phyloP scores from a whole-genome alignment of 2,797 vertebrate species.

The Hoplostethus atlanticus region DNA sequence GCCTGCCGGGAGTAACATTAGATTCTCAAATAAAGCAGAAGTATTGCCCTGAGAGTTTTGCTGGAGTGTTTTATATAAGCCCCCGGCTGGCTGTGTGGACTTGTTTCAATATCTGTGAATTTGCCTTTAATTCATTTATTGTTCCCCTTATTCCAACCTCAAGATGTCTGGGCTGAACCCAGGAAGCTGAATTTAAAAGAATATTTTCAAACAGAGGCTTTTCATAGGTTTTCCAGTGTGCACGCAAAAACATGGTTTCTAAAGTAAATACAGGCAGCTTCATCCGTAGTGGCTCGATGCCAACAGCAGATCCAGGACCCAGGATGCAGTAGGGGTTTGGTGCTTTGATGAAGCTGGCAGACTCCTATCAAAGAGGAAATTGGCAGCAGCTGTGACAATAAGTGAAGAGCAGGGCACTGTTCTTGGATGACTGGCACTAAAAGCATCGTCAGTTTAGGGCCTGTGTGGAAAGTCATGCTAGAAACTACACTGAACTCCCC shows the following conservation, averaged over 20 bases:
- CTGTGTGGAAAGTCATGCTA: conserved; percentile 25
- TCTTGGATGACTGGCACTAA: conserved; percentile 64
- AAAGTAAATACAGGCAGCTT: conserved; percentile 26
- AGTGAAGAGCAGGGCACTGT: conserved; percentile 29
- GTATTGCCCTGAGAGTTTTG: conserved; percentile 32
- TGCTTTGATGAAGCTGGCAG: conserved; percentile 53
- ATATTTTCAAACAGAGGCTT: conserved; percentile 30
- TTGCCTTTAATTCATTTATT: conserved; percentile 75
- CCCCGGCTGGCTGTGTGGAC: conserved; percentile 57
- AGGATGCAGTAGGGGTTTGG: conserved; percentile 38
- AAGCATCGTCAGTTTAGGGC: conserved; percentile 13
- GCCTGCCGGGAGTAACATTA: conserved; percentile 49
- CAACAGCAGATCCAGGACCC: conserved; percentile 33
- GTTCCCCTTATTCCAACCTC: conserved; percentile 54
- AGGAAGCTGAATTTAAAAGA: conserved; percentile 35
- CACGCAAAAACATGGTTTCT: conserved; percentile 27
- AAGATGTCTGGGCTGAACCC: conserved; percentile 46
- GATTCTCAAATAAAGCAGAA: conserved; percentile 64
- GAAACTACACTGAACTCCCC: not conserved
- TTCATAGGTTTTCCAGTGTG: conserved; percentile 25
- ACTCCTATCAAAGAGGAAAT: conserved; percentile 60
- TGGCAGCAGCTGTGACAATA: conserved; percentile 71
- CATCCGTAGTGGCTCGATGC: conserved; percentile 25
- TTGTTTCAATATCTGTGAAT: conserved; percentile 73
- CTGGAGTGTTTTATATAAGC: conserved; percentile 63